Evolutionary conservation across 2,113 vertebrate genomes (phyloP).

Genomic region (Tyrannus savana): DNA sequence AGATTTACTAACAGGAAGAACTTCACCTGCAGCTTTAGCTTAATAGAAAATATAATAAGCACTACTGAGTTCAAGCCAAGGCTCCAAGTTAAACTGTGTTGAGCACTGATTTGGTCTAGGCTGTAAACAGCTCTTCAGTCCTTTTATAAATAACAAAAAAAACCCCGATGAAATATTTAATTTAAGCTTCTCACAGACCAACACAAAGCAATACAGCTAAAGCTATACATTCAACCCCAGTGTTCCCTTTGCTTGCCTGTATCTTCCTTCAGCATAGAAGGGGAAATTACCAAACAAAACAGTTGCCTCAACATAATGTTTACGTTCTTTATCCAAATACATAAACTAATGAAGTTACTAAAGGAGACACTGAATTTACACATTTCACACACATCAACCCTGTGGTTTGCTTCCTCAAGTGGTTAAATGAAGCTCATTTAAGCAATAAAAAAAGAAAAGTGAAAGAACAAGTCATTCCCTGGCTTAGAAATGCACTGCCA

Average conservation of each 20-base stretch:
- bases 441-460: neutral
- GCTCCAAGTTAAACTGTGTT: neutral
- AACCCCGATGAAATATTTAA: neutral
- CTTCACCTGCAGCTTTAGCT: neutral
- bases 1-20: neutral
- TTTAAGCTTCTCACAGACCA: neutral
- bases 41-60: neutral
- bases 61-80: neutral
- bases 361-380: neutral
- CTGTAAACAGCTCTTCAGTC: neutral
- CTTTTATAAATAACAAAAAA: neutral
- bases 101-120: neutral
- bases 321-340: neutral
- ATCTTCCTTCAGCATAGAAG: neutral
- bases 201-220: neutral
- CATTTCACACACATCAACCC: neutral
- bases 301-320: neutral
- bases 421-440: neutral
- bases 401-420: neutral
- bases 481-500: neutral
- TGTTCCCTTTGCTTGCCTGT: neutral
- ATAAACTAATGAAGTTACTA: neutral
- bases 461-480: neutral
- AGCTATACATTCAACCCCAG: neutral
- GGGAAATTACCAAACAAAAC: neutral